Evolutionary conservation across 2,888 invertebrate species (phyloP).

Genomic region (Cantharis lateralis): DNA sequence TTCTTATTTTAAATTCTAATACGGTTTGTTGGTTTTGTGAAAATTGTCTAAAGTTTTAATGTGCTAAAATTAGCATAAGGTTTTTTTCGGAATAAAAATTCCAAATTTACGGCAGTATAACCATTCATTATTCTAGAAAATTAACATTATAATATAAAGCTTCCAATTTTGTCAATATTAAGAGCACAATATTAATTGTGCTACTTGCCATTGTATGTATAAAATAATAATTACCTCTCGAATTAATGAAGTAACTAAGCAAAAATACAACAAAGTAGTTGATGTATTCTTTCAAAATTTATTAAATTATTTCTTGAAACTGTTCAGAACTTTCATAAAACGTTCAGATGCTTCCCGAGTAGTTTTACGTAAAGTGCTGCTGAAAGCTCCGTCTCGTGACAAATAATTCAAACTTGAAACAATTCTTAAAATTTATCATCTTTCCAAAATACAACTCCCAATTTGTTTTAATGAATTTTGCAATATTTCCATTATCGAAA

Average conservation of each 20-base stretch:
- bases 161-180: neutral
- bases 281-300: neutral
- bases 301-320: neutral
- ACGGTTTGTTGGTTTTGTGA: neutral
- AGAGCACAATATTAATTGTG: neutral
- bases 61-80: neutral
- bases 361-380: neutral
- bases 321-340: neutral
- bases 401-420: neutral
- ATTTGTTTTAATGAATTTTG: neutral
- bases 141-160: neutral
- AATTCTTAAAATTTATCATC: neutral
- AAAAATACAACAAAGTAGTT: neutral
- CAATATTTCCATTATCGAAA: neutral
- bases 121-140: neutral
- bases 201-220: neutral
- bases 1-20: slow-evolving; percentile 17
- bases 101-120: neutral
- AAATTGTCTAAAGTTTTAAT: neutral
- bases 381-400: neutral
- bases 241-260: neutral
- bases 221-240: neutral
- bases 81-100: neutral
- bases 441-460: neutral
- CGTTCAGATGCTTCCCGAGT: neutral